Conservation (phyloP, 23 tunicate genomes). For the Halocynthia aurantium region DNA sequence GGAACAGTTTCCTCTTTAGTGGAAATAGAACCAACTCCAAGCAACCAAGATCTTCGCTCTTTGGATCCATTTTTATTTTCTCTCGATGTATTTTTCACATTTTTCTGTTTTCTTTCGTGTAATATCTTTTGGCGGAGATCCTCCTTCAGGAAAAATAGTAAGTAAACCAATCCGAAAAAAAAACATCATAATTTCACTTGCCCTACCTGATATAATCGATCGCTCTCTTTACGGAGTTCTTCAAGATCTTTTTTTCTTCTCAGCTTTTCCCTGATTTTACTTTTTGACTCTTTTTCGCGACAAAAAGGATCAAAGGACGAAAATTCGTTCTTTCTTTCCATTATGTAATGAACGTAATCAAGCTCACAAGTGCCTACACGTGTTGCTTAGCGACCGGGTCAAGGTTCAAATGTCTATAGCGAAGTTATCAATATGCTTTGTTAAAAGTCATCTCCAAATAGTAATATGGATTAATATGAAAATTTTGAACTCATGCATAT, state of each 20-base stretch:
- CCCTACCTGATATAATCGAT: background rate
- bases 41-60: constrained; percentile 16
- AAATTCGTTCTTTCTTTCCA: background rate
- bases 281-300: constrained; percentile 12
- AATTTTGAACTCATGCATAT: too few relatives aligned
- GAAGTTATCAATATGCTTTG: too few relatives aligned
- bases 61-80: background rate
- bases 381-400: too few relatives aligned
- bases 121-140: background rate
- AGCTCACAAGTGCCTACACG: too few relatives aligned
- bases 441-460: too few relatives aligned
- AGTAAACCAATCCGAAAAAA: too few relatives aligned
- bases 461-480: too few relatives aligned
- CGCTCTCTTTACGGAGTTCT: constrained; percentile 17
- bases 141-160: constrained; percentile 1
- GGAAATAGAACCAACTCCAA: constrained; percentile 12
- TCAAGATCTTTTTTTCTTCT: constrained; percentile 5
- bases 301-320: background rate
- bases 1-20: background rate
- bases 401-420: too few relatives aligned
- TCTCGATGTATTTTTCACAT: background rate
- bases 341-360: background rate
- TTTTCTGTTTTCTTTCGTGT: background rate
- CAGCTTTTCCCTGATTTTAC: background rate
- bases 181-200: background rate